Base-by-base conservation (phyloP, 2,797 vertebrate genomes). In the Halcyon chelicuti region DNA sequence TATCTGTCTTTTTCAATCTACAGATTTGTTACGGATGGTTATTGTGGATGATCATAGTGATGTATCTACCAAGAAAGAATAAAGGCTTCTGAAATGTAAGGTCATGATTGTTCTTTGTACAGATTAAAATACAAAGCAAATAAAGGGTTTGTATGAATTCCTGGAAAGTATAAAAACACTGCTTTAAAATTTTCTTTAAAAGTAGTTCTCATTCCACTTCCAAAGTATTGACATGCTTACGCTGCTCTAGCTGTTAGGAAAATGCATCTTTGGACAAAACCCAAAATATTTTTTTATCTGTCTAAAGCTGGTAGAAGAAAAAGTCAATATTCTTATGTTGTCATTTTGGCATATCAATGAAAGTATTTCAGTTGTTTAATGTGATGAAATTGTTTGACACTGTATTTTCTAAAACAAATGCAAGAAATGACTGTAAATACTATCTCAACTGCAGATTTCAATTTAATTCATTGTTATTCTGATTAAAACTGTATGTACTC, bases 401-500 rank as follows among this genome's bases (percentile, higher is more conserved):
- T 90, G 44, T 68, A 86, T 81, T 71, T 57, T 79, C 9, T 55
- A 51, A 83, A 39, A 73, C 16, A 87, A 79, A 28, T 74, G 29
- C 42, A 87, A 51, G 18, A 79, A 86, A 93, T 88, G 77, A 33
- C 68, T 94, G 39, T 75, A 96, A 96, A 90, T 76, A 51, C 35
- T 60, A 51, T 10, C 1, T 12, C 7, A 93, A 93, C 40, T 92
- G 33, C 31, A 93, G 62, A 92, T 93, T 94, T 51, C 7, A 84
- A 66, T 3, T 67, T 93, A 94, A 71, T 84, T 93, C 28, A 86
- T 61, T 91, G 60, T 72, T 92, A 84, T 39, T 94, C 63, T 92
- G 73, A 94, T 93, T 84, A 95, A 95, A 97, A 87, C 10, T 65
- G 7, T 60, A 54, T 77, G 79, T 72, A 89, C 1, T 2, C n/a